These are phyloP conservation scores for Podarcis raffonei DNA, from an alignment of 2,113 vertebrate species.

Conservation along the genomic window DNA sequence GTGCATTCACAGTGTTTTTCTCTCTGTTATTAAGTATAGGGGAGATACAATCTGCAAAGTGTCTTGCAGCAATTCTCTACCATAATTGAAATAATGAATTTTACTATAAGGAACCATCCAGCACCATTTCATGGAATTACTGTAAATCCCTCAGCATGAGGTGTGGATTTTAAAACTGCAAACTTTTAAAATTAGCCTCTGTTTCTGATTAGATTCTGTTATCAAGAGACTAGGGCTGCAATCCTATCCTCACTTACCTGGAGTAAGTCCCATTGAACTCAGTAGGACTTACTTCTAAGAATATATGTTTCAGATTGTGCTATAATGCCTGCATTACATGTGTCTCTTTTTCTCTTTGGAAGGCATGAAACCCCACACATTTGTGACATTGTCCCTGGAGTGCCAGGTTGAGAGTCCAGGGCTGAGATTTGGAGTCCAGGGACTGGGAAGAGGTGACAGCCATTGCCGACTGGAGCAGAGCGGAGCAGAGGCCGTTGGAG, in stretches of 20 bases:
- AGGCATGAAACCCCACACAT: not conserved
- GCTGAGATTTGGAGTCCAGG: too few species aligned
- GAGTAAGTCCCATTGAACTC: too few species aligned
- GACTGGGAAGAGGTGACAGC: too few species aligned
- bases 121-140: conserved; percentile 8
- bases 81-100: conserved; percentile 16
- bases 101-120: not conserved
- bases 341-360: not conserved
- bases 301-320: too few species aligned
- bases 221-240: not conserved
- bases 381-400: not conserved
- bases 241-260: too few species aligned
- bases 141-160: not conserved
- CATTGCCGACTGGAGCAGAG: too few species aligned
- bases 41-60: not conserved
- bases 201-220: conserved; percentile 28
- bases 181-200: not conserved
- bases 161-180: not conserved
- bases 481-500: too few species aligned
- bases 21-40: conserved; percentile 22
- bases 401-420: too few species aligned
- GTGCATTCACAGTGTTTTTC: conserved; percentile 5
- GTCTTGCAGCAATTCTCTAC: conserved; percentile 1
- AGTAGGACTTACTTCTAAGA: too few species aligned
- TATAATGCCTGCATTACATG: not conserved